Evolutionary conservation across 2,888 invertebrate species (phyloP).

Genomic region (Shargacucullia verbasci): DNA sequence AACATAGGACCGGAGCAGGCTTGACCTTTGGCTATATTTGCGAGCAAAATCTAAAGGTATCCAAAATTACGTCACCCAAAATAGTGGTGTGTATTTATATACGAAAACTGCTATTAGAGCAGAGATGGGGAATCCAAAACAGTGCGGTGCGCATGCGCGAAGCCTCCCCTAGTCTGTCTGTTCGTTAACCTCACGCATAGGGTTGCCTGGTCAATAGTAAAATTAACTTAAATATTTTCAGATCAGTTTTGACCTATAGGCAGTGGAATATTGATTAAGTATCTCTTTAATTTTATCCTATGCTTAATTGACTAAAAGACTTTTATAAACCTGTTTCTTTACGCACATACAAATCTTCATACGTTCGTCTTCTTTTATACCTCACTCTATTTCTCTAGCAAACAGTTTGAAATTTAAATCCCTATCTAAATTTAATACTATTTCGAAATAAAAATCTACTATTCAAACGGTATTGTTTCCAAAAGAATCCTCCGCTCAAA

Average conservation of each 20-base stretch:
- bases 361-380: too few relatives aligned
- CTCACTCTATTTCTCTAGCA: too few relatives aligned
- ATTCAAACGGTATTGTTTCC: too few relatives aligned
- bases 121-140: slow-evolving; percentile 54
- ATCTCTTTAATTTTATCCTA: too few relatives aligned
- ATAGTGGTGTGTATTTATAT: slow-evolving; percentile 36
- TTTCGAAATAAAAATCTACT: slow-evolving; percentile 1
- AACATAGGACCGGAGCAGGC: neutral
- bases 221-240: too few relatives aligned
- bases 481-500: slow-evolving; percentile 1
- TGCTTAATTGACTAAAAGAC: too few relatives aligned
- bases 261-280: too few relatives aligned
- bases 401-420: slow-evolving; percentile 1
- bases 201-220: slow-evolving; percentile 16
- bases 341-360: too few relatives aligned
- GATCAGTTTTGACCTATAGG: too few relatives aligned
- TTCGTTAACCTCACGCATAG: slow-evolving; percentile 66
- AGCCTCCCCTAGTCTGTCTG: slow-evolving; percentile 64
- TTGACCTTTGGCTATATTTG: slow-evolving; percentile 35
- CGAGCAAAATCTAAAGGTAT: slow-evolving; percentile 20
- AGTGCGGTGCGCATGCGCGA: slow-evolving; percentile 61
- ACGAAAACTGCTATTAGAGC: slow-evolving; percentile 38
- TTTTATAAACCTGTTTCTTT: too few relatives aligned
- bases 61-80: slow-evolving; percentile 44
- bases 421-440: too few relatives aligned